phyloP scores from a whole-genome alignment of 2,113 vertebrate genomes.

The Hippocampus guttulatus region DNA sequence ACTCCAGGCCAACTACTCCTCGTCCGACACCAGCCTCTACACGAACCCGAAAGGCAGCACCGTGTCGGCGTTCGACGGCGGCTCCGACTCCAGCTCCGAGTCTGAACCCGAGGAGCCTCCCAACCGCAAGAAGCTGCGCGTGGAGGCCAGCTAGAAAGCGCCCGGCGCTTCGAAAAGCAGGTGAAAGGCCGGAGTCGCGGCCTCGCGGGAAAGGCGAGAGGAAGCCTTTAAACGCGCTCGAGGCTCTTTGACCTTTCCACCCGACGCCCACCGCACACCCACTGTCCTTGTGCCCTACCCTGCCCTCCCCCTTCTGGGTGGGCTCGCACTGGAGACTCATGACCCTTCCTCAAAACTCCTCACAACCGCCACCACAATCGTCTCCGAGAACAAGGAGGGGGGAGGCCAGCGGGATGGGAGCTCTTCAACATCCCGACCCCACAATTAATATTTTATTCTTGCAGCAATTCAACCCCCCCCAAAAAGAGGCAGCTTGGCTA shows the following conservation, averaged over 20 bases:
- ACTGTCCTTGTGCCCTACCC: constrained; percentile 22
- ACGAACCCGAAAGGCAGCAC: constrained; percentile 98
- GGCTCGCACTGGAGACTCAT: constrained; percentile 62
- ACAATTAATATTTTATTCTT: constrained; percentile 26
- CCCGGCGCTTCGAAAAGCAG: neutral
- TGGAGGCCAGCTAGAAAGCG: constrained; percentile 85
- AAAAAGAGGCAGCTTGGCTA: constrained; percentile 75
- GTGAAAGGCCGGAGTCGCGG: neutral
- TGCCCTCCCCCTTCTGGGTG: constrained; percentile 48
- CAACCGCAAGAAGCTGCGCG: constrained; percentile 91
- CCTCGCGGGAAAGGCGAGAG: constrained; percentile 22
- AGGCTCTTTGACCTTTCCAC: constrained; percentile 14
- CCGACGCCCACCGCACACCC: constrained; percentile 14
- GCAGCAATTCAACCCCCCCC: constrained; percentile 58
- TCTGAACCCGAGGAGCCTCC: constrained; percentile 89
- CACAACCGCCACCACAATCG: constrained; percentile 27
- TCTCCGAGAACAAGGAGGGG: constrained; percentile 44
- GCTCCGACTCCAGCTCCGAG: constrained; percentile 94
- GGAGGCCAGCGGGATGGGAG: constrained; percentile 55
- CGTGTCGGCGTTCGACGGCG: constrained; percentile 96
- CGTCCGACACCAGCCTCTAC: constrained; percentile 94
- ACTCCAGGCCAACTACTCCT: constrained; percentile 88
- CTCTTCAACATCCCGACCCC: constrained; percentile 49
- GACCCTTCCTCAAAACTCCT: constrained; percentile 30
- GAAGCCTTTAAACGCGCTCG: constrained; percentile 39